Conservation (phyloP, 2,888 invertebrate species). For the Miltochrista miniata region DNA sequence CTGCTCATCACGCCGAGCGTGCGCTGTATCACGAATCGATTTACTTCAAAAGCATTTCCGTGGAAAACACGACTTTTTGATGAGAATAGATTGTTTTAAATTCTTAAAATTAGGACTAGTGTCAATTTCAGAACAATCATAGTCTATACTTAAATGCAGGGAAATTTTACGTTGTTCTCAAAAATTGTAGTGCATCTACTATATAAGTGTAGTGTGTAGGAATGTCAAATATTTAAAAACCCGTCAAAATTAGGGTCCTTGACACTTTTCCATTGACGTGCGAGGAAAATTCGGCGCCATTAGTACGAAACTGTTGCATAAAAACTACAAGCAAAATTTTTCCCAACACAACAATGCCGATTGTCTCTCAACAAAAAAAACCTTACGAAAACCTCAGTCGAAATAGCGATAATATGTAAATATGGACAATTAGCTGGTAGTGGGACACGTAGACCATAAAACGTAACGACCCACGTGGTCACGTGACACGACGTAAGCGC, state of each 20-base stretch:
- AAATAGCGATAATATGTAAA: slow-evolving; percentile 13
- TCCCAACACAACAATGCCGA: slow-evolving; percentile 9
- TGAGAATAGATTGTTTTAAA: slow-evolving; percentile 12
- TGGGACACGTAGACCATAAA: slow-evolving; percentile 21
- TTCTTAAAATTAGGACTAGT: too few relatives aligned
- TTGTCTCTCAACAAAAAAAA: slow-evolving; percentile 12
- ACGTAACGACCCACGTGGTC: slow-evolving; percentile 21
- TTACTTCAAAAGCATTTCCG: slow-evolving; percentile 37
- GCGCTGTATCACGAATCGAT: slow-evolving; percentile 65
- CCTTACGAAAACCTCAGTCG: slow-evolving; percentile 5
- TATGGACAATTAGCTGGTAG: slow-evolving; percentile 5
- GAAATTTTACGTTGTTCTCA: too few relatives aligned
- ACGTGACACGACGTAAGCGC: slow-evolving; percentile 26
- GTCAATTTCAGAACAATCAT: too few relatives aligned
- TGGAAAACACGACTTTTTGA: slow-evolving; percentile 19
- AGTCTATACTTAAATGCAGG: too few relatives aligned
- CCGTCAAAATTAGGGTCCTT: neutral
- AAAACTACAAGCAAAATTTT: neutral
- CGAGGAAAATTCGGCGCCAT: neutral
- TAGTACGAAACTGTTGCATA: neutral
- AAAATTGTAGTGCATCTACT: too few relatives aligned
- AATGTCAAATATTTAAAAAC: neutral
- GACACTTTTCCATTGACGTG: neutral
- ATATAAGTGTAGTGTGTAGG: too few relatives aligned
- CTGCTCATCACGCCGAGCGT: slow-evolving; percentile 60